These are phyloP conservation scores for Gulo gulo DNA, from an alignment of 2,113 vertebrate species.

Conservation along the genomic window DNA sequence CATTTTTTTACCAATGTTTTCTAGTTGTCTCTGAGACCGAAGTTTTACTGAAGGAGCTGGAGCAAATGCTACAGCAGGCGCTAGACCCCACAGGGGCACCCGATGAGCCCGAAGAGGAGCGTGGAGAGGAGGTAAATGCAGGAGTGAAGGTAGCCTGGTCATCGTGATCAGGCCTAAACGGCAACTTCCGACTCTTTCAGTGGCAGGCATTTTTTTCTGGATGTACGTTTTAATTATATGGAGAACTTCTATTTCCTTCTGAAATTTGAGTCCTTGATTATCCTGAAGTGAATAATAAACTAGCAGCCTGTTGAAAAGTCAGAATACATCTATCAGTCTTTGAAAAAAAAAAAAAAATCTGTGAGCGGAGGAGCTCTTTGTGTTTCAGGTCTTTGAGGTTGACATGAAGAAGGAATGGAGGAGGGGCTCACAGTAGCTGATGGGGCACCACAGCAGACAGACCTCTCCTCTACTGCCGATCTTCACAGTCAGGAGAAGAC, in stretches of 20 bases:
- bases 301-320: background rate
- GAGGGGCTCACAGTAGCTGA: background rate
- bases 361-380: background rate
- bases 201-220: background rate
- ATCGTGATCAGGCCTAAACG: background rate
- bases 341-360: background rate
- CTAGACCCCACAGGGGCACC: conserved; percentile 43
- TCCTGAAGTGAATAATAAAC: conserved; percentile 9
- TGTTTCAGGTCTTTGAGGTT: background rate
- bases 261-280: background rate
- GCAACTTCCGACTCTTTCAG: background rate
- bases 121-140: background rate
- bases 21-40: conserved; percentile 81
- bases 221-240: background rate
- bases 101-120: background rate
- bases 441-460: background rate
- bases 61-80: conserved; percentile 80
- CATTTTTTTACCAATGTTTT: conserved; percentile 33
- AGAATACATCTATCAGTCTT: background rate
- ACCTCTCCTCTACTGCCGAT: too few relatives aligned
- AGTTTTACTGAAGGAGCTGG: conserved; percentile 79
- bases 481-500: background rate
- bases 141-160: conserved; percentile 21
- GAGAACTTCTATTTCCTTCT: background rate
- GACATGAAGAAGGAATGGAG: background rate